Evolutionary conservation across 1,140 invertebrate genomes (phyloP), one percentile per base, ranked within the genome.

Genomic region (Centruroides vittatus): DNA sequence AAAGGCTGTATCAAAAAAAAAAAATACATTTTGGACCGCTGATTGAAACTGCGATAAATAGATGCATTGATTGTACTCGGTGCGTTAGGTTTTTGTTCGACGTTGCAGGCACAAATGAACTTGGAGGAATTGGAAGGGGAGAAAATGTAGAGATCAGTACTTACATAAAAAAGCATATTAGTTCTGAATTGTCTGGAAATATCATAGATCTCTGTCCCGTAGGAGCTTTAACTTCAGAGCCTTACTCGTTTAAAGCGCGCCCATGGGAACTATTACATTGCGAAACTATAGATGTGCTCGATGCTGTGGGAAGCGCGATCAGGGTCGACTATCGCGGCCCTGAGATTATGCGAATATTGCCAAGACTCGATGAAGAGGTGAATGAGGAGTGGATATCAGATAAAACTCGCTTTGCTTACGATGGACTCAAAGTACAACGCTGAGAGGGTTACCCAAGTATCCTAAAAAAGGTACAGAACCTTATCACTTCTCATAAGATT

Each of bases 121-220:
- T 99, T 57, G 96, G 96, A 50, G 97, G 93, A 1, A 97, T 92
- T 56, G 94, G 94, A 3, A 81, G 94, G 70, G 94, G 94, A 57
- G 84, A 83, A 69, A 89, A 94, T 68, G 96, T 97, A 93, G 90
- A 92, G 81, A 88, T 99, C 60, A 95, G 96, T 36, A 99, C 95
- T 0, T 99, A 99, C 70, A 89, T 99, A 4, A 93, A 98, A 70
- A 99, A 98, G 78, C 84, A 97, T 78, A 91, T 99, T 71, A 78
- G 94, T 48, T 95, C 94, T 0, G 96, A 99, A 77, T 75, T 99
- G 11, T 98, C 93, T 57, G 96, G 95, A 48, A 99, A 99, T 73
- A 84, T 99, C 13, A 98, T 99, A 67, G 96, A 99, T 78, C 79
- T 99, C 57, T 99, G 96, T 74, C 96, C 96, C 46, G 96, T 99